Percentiles rank a stretch among this genome's conserved stretches.
Evolutionary conservation across 1,140 invertebrate genomes (phyloP).

Genomic region (Orchestia grillus): DNA sequence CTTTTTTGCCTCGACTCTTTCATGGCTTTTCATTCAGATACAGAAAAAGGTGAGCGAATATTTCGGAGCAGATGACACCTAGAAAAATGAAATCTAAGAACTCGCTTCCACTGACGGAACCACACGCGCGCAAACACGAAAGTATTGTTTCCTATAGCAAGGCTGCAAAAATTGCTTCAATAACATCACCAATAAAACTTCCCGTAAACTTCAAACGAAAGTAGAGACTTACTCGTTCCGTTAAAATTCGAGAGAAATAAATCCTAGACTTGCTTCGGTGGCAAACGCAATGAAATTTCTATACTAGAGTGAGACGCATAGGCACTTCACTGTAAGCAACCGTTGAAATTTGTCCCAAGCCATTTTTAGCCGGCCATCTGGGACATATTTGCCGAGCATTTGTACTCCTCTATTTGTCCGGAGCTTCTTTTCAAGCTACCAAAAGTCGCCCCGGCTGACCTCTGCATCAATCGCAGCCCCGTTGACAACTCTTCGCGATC

Average conservation of each 20-base stretch:
- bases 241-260: not conserved
- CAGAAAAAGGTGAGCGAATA: not conserved
- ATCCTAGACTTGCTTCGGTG: too few species aligned
- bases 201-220: not conserved
- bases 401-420: not conserved
- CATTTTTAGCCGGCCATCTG: not conserved
- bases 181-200: not conserved
- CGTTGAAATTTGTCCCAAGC: not conserved
- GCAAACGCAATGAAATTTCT: not conserved
- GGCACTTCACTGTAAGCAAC: not conserved
- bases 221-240: not conserved
- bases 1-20: not conserved
- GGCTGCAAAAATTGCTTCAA: not conserved
- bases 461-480: slow-evolving; percentile 35
- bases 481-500: slow-evolving; percentile 34
- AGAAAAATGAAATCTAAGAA: not conserved
- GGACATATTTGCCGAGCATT: not conserved
- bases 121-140: not conserved
- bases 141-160: not conserved
- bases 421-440: not conserved
- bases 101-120: not conserved
- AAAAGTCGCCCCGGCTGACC: slow-evolving; percentile 1
- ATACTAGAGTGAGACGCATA: not conserved
- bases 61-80: not conserved
- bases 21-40: not conserved